Percentiles rank a stretch among this genome's conserved stretches.
These are phyloP conservation scores for Podilymbus podiceps DNA, from an alignment of 2,113 vertebrate species.

Conservation along the genomic window DNA sequence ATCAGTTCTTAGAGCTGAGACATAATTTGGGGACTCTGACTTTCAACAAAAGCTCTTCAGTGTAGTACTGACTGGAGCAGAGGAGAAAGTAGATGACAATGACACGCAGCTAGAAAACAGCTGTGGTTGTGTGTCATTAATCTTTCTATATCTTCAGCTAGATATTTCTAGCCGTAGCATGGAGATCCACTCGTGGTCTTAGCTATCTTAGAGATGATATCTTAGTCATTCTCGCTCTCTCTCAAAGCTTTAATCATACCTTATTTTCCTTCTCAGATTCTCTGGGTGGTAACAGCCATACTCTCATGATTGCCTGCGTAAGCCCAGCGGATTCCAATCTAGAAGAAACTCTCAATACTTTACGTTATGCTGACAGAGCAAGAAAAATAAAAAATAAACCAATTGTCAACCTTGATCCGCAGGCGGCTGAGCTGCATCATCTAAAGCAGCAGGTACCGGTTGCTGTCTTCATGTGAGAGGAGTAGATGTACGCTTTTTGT, in stretches of 20 bases:
- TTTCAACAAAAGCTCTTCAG: not conserved
- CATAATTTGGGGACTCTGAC: not conserved
- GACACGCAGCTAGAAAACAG: not conserved
- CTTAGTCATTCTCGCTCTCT: not conserved
- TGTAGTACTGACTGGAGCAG: not conserved
- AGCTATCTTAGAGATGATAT: not conserved
- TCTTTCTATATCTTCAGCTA: not conserved
- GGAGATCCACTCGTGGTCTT: not conserved
- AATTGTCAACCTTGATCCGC: conserved; percentile 89
- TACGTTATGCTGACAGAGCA: conserved; percentile 94
- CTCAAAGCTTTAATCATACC: not conserved
- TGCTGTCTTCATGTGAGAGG: not conserved
- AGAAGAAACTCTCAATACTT: conserved; percentile 95
- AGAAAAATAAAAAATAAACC: conserved; percentile 98
- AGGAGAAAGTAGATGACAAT: not conserved
- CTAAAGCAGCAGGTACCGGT: conserved; percentile 89
- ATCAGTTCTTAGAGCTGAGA: not conserved
- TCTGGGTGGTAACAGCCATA: conserved; percentile 95
- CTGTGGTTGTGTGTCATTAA: too few relatives aligned
- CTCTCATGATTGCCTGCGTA: conserved; percentile 94
- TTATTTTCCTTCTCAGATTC: conserved; percentile 78
- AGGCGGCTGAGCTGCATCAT: conserved; percentile 82
- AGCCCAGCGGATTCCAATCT: conserved; percentile 96
- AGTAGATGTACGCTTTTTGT: not conserved
- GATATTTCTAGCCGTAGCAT: not conserved